Base-by-base conservation (phyloP, 2,888 invertebrate species). In the Branchipolynoe longqiensis region DNA sequence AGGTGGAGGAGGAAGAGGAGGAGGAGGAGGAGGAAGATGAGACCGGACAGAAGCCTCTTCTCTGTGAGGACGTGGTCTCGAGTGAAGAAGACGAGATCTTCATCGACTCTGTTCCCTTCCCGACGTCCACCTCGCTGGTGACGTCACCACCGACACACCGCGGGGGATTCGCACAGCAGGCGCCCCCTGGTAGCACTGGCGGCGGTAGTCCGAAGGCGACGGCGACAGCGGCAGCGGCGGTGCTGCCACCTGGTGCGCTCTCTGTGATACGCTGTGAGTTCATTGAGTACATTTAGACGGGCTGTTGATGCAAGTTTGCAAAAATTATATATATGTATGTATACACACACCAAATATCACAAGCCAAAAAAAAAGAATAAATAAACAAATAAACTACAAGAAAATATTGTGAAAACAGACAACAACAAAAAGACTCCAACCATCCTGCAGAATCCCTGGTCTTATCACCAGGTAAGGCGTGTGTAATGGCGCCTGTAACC, bases 201-300 rank as follows among this genome's bases (percentile, higher is more conserved):
- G n/a, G n/a, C n/a, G n/a, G n/a, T n/a, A 78, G 33, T 48, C 41
- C 54, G 12, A 78, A 54, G 78, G 31, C 78, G n/a, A n/a, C n/a
- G n/a, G n/a, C n/a, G n/a, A n/a, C n/a, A n/a, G n/a, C n/a, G n/a
- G n/a, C n/a, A n/a, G n/a, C n/a, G 31, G 48, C 78, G 33, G 28
- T 78, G 48, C 28, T 78, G 41, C 48, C 48, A 2, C 41, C 78
- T 78, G 25, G 48, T 18, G 78, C 48, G 28, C 25, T 78, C 28
- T 78, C 78, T 78, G 78, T 78, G 78, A 78, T 78, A 78, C 78
- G 78, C 48, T 84, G 84, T 84, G 84, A 84, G 64, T 84, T 84
- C 54, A 84, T 84, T 38, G 84, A 84, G 41, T 84, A 84, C 73
- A 84, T 84, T 28, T 84, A 78, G 78, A 48, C 78, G 78, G 78